Evolutionary conservation across 2,113 vertebrate genomes (phyloP), one percentile per base, ranked within the genome.

Genomic region (Rhinopomastus cyanomelas): DNA sequence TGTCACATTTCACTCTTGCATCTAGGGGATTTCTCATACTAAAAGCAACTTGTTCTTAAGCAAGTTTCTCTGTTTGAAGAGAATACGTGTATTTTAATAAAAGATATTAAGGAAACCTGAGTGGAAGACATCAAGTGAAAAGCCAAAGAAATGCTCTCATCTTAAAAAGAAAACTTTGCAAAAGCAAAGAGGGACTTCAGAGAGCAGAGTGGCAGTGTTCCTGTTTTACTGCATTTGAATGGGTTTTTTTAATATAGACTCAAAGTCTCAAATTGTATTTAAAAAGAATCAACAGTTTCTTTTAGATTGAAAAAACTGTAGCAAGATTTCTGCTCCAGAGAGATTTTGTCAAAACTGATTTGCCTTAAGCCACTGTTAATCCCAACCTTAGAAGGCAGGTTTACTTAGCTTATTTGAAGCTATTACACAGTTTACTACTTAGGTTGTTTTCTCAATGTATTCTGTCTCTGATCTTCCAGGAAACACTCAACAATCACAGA

Each of bases 351-450:
- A 85, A 76, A 89, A 79, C 66, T 87, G 49, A 79, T 92, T 86
- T 91, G 26, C 64, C 32, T 91, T 82, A 85, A 91, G 4, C 36
- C 49, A 78, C 67, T 49, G 55, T 36, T 75, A 89, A 88, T 79
- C 69, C 48, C 42, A 82, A 53, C n/a, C 23, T 82, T 53, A 82
- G 12, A 69, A 27, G 1, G 3, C 25, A 76, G 37, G 32, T 66
- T 85, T 73, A 71, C 37, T 91, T 80, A 86, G 91, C 27, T 75
- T 87, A 76, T 49, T 83, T 74, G 74, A 84, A 56, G 67, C 57
- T 44, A 78, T 75, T 90, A 79, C 8, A 81, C 69, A 56, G 42
- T 73, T 51, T 91, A 7, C n/a, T 80, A 37, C 26, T 87, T 79
- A 56, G 56, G 8, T 75, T 79, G 25, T 73, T 89, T 87, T 48